phyloP scores from a whole-genome alignment of 2,888 invertebrate species.

The Linyphia triangularis region DNA sequence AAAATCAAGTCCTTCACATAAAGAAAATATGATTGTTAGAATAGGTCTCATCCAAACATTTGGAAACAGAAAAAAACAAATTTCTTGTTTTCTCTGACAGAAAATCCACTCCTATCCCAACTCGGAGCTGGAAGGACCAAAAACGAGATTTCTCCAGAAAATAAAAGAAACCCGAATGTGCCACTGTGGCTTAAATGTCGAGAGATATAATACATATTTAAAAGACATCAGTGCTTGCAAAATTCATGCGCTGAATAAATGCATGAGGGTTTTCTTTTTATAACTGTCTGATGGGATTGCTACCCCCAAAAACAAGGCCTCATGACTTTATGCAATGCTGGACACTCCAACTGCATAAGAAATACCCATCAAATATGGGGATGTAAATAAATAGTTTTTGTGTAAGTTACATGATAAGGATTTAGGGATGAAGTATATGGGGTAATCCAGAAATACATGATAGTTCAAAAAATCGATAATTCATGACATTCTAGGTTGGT shows the following conservation, averaged over 20 bases:
- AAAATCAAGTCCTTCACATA: too few relatives aligned
- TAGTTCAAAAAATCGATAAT: too few relatives aligned
- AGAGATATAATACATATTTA: slow-evolving; percentile 47
- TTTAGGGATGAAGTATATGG: too few relatives aligned
- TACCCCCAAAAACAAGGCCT: slow-evolving; percentile 7
- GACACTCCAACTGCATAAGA: slow-evolving; percentile 15
- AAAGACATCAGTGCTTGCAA: slow-evolving; percentile 42
- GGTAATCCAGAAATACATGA: too few relatives aligned
- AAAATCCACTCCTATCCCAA: not conserved
- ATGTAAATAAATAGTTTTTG: not conserved
- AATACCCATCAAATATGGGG: not conserved
- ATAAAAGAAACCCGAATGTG: not conserved
- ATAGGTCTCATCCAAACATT: not conserved
- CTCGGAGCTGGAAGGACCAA: not conserved
- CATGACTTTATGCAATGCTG: slow-evolving; percentile 14
- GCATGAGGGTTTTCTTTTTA: slow-evolving; percentile 32
- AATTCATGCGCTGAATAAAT: slow-evolving; percentile 51
- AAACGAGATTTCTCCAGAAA: not conserved
- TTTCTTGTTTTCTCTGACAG: not conserved
- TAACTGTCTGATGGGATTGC: not conserved
- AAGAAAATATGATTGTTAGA: not conserved
- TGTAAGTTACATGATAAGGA: too few relatives aligned
- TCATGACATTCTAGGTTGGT: too few relatives aligned
- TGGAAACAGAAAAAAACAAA: not conserved
- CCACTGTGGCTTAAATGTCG: slow-evolving; percentile 31